phyloP scores from a whole-genome alignment of 2,113 vertebrate species.

The Nyctereutes procyonoides region DNA sequence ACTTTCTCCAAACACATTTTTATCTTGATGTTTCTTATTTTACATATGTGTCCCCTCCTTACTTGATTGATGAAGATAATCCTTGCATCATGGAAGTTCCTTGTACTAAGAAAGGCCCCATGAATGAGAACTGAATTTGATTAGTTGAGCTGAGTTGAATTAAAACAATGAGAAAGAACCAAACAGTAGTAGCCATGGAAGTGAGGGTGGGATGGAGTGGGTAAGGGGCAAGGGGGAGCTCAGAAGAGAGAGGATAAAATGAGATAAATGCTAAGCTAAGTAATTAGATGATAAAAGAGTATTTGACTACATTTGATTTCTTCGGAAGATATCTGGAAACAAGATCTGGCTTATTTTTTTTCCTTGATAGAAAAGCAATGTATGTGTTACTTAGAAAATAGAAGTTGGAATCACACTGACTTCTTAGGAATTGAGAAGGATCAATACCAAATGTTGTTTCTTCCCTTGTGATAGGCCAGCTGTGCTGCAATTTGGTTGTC shows the following conservation, averaged over 20 bases:
- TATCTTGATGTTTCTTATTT: neutral
- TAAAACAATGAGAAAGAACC: neutral
- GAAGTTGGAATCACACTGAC: neutral
- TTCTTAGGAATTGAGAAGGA: neutral
- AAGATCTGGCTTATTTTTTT: neutral
- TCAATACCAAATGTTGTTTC: neutral
- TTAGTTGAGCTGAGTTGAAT: neutral
- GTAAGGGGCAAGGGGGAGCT: neutral
- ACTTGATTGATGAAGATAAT: neutral
- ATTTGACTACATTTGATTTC: neutral
- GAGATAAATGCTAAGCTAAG: neutral
- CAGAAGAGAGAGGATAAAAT: neutral
- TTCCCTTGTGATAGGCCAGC: neutral
- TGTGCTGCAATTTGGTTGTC: neutral
- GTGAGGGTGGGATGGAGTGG: neutral
- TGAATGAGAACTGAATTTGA: conserved; percentile 17
- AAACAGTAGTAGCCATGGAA: neutral
- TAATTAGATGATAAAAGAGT: neutral
- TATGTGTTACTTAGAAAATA: neutral
- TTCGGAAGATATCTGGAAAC: neutral
- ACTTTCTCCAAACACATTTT: neutral
- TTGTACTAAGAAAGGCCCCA: neutral
- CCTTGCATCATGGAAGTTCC: neutral
- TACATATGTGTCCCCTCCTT: neutral
- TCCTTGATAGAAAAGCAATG: neutral